Evolutionary conservation across 2,797 vertebrate genomes (phyloP).

Genomic region (Pampus argenteus): DNA sequence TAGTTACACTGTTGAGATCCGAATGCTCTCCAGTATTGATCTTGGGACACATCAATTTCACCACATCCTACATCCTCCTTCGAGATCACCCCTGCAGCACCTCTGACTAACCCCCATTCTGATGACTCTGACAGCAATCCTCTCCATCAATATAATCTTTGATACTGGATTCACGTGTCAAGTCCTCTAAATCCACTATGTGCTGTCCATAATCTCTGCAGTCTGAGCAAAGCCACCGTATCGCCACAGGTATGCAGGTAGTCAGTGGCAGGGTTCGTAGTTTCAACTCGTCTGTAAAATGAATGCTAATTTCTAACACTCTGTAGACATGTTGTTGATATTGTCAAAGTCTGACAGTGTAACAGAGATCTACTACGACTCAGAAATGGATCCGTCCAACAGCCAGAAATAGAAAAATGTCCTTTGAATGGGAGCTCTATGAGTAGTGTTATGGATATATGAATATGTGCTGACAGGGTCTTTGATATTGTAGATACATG

Average conservation of each 20-base stretch:
- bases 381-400: slow-evolving; percentile 48
- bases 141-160: slow-evolving; percentile 20
- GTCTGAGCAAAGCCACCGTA: background rate
- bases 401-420: slow-evolving; percentile 65
- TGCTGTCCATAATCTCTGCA: background rate
- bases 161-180: background rate
- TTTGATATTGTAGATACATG: slow-evolving; percentile 46
- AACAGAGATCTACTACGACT: slow-evolving; percentile 56
- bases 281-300: background rate
- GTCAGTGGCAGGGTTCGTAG: background rate
- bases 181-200: background rate
- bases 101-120: slow-evolving; percentile 38
- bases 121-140: slow-evolving; percentile 36
- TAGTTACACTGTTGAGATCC: slow-evolving; percentile 74
- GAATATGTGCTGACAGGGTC: slow-evolving; percentile 66
- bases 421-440: slow-evolving; percentile 64
- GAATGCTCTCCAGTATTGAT: slow-evolving; percentile 78
- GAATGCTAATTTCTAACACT: background rate
- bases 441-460: slow-evolving; percentile 64
- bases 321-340: slow-evolving; percentile 27
- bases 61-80: slow-evolving; percentile 81
- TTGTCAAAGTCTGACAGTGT: slow-evolving; percentile 38
- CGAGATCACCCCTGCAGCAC: slow-evolving; percentile 54
- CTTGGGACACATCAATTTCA: slow-evolving; percentile 73
- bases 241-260: too few species aligned